Evolutionary conservation across 2,797 vertebrate genomes (phyloP).

Genomic region (Hoplostethus mediterraneus): DNA sequence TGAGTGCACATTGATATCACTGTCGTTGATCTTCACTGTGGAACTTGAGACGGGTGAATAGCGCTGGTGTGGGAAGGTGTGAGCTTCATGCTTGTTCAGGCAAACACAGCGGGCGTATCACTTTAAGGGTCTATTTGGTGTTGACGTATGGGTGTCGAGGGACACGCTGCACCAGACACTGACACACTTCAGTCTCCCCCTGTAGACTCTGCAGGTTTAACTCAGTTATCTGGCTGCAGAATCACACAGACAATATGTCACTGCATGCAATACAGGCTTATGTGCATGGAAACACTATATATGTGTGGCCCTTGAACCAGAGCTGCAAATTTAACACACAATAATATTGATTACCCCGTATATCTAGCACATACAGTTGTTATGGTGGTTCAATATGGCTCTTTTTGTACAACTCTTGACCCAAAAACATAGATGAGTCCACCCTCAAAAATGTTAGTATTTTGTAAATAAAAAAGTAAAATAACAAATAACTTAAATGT

Average conservation of each 20-base stretch:
- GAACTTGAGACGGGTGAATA: neutral
- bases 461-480: too few relatives aligned
- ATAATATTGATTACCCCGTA: constrained; percentile 2
- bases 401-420: neutral
- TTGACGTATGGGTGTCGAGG: constrained; percentile 57
- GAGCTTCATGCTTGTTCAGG: constrained; percentile 12
- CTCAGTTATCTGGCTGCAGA: too few relatives aligned
- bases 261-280: neutral
- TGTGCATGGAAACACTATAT: constrained; percentile 3
- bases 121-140: constrained; percentile 11
- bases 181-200: constrained; percentile 1
- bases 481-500: too few relatives aligned
- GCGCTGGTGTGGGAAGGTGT: constrained; percentile 5
- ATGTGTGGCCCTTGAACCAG: neutral
- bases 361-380: neutral
- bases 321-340: constrained; percentile 3
- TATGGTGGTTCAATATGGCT: neutral
- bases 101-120: constrained; percentile 8
- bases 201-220: neutral
- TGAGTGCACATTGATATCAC: neutral
- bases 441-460: too few relatives aligned
- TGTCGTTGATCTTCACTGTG: neutral
- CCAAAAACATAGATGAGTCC: neutral
- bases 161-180: neutral
- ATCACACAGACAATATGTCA: too few relatives aligned